Evolutionary conservation across 2,797 vertebrate genomes (phyloP).

Genomic region (Rhinichthys osculus): DNA sequence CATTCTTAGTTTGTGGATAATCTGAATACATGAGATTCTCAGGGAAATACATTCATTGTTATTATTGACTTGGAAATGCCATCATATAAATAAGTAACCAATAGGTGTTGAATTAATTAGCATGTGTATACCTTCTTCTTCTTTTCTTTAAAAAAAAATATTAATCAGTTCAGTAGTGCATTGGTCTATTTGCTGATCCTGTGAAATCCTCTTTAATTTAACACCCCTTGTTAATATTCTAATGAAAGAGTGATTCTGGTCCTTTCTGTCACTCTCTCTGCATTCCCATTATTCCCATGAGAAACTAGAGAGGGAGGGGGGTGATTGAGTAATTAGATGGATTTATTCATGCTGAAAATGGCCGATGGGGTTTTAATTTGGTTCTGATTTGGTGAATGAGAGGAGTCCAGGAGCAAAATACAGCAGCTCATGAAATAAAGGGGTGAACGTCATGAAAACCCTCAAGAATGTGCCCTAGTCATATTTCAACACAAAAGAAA

Average conservation of each 20-base stretch:
- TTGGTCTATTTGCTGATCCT: neutral
- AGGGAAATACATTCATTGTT: neutral
- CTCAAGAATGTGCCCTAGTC: neutral
- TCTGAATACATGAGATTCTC: slow-evolving; percentile 11
- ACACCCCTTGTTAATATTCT: slow-evolving; percentile 15
- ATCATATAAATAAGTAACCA: slow-evolving; percentile 2
- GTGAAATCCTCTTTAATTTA: slow-evolving; percentile 12
- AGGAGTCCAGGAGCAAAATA: neutral
- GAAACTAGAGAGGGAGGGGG: slow-evolving; percentile 10
- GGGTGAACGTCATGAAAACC: neutral
- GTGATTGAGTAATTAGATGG: slow-evolving; percentile 54
- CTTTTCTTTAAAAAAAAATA: neutral
- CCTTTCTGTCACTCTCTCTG: neutral
- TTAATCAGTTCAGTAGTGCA: slow-evolving; percentile 3
- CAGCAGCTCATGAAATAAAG: neutral
- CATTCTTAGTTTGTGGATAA: slow-evolving; percentile 30
- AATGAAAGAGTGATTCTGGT: slow-evolving; percentile 4
- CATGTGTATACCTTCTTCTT: neutral
- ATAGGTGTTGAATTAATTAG: neutral
- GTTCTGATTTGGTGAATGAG: slow-evolving; percentile 42
- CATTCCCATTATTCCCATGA: slow-evolving; percentile 41
- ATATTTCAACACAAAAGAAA: slow-evolving; percentile 8
- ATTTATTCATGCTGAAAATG: slow-evolving; percentile 44
- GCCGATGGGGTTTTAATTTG: slow-evolving; percentile 55
- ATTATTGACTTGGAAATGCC: neutral